phyloP scores from a whole-genome alignment of 2,113 vertebrate species.

The rabbit (Oryctolagus cuniculus) region mOryCun1.1 NC_091436.1:61181001-61181500 shows the following conservation, averaged over 20 bases:
- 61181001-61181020: neutral
- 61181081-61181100: neutral
- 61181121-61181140: neutral
- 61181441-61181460: neutral
- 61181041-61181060: neutral
- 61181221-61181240: slow-evolving; percentile 62
- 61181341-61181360: slow-evolving; percentile 39
- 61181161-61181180: neutral
- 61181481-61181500: neutral
- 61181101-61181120: neutral
- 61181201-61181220: slow-evolving; percentile 69
- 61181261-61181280: slow-evolving; percentile 75
- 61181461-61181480: neutral
- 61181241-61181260: slow-evolving; percentile 59
- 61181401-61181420: neutral
- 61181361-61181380: neutral
- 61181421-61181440: slow-evolving; percentile 26
- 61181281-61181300: slow-evolving; percentile 81
- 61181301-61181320: slow-evolving; percentile 53
- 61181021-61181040: neutral
- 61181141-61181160: neutral
- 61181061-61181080: neutral
- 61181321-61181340: slow-evolving; percentile 64
- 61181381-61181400: neutral
- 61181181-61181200: neutral